Base-by-base conservation (phyloP, 2,113 vertebrate species). In the Oreochromis niloticus region DNA sequence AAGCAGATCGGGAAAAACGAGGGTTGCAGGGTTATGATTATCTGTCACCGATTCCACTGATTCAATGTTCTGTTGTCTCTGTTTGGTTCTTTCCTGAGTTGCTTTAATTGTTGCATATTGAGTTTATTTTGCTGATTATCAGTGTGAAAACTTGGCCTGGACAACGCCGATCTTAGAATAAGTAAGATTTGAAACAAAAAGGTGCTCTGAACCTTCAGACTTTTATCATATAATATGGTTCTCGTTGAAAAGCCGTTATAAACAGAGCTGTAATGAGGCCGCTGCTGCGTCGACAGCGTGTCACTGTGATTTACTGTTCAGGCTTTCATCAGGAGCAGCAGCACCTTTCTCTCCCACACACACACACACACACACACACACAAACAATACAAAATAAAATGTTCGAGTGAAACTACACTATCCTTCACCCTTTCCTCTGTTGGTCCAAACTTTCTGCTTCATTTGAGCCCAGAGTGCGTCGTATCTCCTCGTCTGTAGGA, bases 361-460 rank as follows among this genome's bases (percentile, higher is more conserved):
- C 50, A 57, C 46, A 19, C 78, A 30, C 79, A 41, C 54, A 34
- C 56, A 71, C 54, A 68, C 54, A 80, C 78, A 34, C 46, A 68
- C 6, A 27, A 0, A 80, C 80, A 39, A 48, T 32, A 59, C 13
- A 59, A 63, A 79, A 59, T 32, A 61, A 73, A 86, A 48, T 41
- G 68, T 46, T 80, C 2, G 10, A n/a, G 61, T n/a, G 9, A 59
- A 43, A 27, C 41, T 7, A 17, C 54, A 27, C 68, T 14, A 32
- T 81, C 19, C 81, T n/a, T 83, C 82, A 32, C 6, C 30, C 13
- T 63, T 80, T 89, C 30, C 66, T 66, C 68, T 32, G 46, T 71
- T 81, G 86, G 83, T 87, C 85, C 82, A 87, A 85, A 85, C 87
- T 85, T 89, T 84, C 78, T 39, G 90, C 89, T 93, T 89, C 82